These are phyloP conservation scores for Anarrhichthys ocellatus DNA, from an alignment of 2,113 vertebrate genomes.

Conservation along the genomic window DNA sequence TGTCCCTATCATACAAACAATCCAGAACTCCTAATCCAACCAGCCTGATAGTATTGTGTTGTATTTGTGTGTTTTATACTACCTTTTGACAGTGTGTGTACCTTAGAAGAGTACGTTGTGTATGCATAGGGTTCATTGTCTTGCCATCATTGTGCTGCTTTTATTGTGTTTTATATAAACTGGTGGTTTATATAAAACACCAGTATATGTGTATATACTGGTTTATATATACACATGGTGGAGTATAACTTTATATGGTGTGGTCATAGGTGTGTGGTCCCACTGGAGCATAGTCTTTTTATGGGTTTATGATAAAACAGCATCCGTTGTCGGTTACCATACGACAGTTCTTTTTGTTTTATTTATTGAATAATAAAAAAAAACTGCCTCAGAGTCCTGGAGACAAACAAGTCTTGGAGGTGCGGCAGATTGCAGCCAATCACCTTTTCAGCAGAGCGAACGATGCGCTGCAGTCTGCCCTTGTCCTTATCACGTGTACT, in stretches of 20 bases:
- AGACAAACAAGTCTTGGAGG: too few relatives aligned
- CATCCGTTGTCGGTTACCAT: constrained; percentile 8
- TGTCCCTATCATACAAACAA: neutral
- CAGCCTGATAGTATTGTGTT: neutral
- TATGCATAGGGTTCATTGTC: neutral
- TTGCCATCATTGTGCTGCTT: neutral
- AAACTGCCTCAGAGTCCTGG: too few relatives aligned
- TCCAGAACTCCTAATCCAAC: too few relatives aligned
- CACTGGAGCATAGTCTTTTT: neutral
- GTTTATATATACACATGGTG: too few relatives aligned
- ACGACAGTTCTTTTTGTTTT: too few relatives aligned
- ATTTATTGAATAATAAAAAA: neutral
- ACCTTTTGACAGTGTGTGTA: neutral
- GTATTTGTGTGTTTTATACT: neutral
- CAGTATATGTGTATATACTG: too few relatives aligned
- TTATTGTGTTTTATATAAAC: neutral
- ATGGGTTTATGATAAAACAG: constrained; percentile 3
- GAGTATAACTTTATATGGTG: neutral
- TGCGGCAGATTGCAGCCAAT: too few relatives aligned
- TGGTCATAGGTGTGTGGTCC: neutral
- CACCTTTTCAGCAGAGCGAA: too few relatives aligned
- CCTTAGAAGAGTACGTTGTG: neutral
- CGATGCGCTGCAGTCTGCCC: too few relatives aligned
- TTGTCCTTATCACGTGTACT: neutral
- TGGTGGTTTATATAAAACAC: neutral